phyloP scores from a whole-genome alignment of 2,113 vertebrate species.

The Ursus arctos region DNA sequence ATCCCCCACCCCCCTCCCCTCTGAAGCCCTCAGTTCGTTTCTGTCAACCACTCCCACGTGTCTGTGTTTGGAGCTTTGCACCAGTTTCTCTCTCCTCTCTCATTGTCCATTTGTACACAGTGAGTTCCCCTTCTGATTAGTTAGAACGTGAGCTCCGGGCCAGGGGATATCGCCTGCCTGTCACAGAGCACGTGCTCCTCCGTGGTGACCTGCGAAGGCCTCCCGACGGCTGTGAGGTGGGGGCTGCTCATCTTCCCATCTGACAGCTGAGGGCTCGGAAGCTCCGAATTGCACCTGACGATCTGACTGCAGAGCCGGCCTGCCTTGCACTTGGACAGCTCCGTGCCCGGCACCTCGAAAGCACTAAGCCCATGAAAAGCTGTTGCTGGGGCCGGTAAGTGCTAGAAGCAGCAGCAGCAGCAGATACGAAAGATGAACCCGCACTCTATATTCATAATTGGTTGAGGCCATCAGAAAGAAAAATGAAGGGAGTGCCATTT shows the following conservation, averaged over 20 bases:
- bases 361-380: rapidly evolving
- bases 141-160: neutral
- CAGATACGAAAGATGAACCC: neutral
- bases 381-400: neutral
- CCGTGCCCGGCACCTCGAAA: rapidly evolving
- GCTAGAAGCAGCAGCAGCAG: neutral
- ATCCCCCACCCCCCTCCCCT: too few relatives aligned
- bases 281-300: neutral
- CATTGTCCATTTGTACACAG: neutral
- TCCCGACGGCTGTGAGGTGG: rapidly evolving
- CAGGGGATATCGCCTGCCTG: rapidly evolving
- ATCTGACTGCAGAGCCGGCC: neutral
- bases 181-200: rapidly evolving
- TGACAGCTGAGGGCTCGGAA: neutral
- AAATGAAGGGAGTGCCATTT: neutral
- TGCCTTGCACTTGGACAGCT: neutral
- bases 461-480: neutral
- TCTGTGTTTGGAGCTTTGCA: neutral
- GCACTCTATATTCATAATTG: neutral
- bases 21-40: neutral
- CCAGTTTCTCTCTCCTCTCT: neutral
- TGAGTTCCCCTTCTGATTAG: neutral
- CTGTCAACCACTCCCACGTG: rapidly evolving
- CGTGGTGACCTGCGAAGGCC: rapidly evolving
- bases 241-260: neutral